Base-by-base conservation (phyloP, 2,797 vertebrate genomes). In the Kryptolebias ocellatus region DNA sequence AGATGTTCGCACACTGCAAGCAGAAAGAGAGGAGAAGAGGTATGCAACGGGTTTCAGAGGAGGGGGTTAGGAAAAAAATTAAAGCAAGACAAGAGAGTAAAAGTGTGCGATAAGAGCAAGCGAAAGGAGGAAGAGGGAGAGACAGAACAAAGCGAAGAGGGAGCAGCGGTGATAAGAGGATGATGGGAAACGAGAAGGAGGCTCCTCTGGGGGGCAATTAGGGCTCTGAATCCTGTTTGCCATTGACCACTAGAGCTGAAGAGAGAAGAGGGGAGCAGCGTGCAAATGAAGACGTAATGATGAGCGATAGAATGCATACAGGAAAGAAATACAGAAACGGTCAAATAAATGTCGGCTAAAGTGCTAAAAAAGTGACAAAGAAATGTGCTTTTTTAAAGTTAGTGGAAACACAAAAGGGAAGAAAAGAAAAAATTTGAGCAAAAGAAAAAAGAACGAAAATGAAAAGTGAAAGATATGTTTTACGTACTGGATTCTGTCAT, bases 131-230 rank as follows among this genome's bases (percentile, higher is more conserved):
- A 39, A 68, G 51, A 57, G 45, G 75, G 58, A 1, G 18, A 49
- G 18, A 52, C 56, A 55, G 66, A 85, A 83, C 64, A 75, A 66
- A 80, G 67, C 58, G 73, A 75, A 80, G 70, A 52, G 65, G 52
- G 18, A 60, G 74, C 60, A 58, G 58, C 52, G 16, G 74, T 44
- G 69, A 81, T 66, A 69, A 70, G 60, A 67, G 31, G 55, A 27
- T 29, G 70, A 79, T 51, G 60, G 62, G 52, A 47, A 47, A 62
- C 16, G 62, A 67, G 37, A 62, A 57, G 14, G 49, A 61, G 11
- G 61, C 73, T 85, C 81, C 84, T 89, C 82, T 75, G 84, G 86
- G 86, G 80, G 83, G 81, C 86, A 90, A 91, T 91, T 90, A 92
- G 79, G 53, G 68, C 62, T 72, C 76, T 45, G 72, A 74, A 82